Evolutionary conservation across 2,888 invertebrate genomes (phyloP), one percentile per base, ranked within the genome.

Genomic region (Tillus elongatus): DNA sequence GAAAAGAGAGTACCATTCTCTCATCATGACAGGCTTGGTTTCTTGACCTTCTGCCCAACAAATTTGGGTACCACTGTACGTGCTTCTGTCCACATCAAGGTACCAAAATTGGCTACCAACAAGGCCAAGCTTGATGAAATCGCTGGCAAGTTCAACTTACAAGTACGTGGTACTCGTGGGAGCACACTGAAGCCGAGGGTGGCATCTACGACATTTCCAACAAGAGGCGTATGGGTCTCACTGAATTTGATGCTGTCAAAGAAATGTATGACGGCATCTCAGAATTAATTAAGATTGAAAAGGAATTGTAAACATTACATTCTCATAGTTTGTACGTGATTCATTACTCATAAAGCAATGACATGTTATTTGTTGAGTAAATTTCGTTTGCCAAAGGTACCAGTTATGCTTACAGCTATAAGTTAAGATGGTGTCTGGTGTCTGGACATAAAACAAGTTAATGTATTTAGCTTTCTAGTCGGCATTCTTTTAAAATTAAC

Each of bases 11-110:
- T 93, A 54, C 90, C 92, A 15, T 97, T 97, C 80, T 90, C 92
- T 42, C 93, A 92, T 70, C 79, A 93, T 61, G 88, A 95, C 59
- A 80, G 92, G 56, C 82, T 95, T 51, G 97, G 97, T 46, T 97
- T 91, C 82, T 75, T 97, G 58, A 96, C 96, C 35, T 96, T 96
- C 86, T 97, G 97, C 75, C 97, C 97, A 46, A 92, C 93, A 69
- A 97, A 97, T 72, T 71, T 97, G 72, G 97, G 97, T 36, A 97
- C 97, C 49, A 95, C 95, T 43, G 88, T 97, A 54, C 88, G 96
- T 54, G 95, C 95, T 40, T 93, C 93, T 37, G 96, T 97, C 61
- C 96, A 96, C 79, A 93, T 97, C 69, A 91, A 89, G 73, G 77
- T 97, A 60, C 96, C 96, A 51, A 93, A 93, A 71, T 74, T 92